Evolutionary conservation across 2,113 vertebrate species (phyloP).

Genomic region (Jaculus jaculus): DNA sequence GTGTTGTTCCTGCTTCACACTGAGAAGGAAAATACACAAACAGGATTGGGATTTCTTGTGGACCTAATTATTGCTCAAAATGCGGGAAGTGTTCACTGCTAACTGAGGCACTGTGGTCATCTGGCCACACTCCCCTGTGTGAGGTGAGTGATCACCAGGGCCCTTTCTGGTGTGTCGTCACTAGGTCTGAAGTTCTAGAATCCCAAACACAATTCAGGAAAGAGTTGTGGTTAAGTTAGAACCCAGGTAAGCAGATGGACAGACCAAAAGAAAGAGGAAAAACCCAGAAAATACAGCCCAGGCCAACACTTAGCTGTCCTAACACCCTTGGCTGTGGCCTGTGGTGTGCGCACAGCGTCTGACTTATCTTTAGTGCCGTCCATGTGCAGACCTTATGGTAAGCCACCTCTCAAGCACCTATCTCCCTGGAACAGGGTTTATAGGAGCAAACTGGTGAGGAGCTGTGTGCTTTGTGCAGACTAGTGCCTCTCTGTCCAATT

Average conservation of each 20-base stretch:
- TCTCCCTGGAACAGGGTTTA: background rate
- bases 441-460: background rate
- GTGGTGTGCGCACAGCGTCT: background rate
- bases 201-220: accelerated
- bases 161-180: too few relatives aligned
- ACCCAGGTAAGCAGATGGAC: background rate
- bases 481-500: too few relatives aligned
- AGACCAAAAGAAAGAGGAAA: background rate
- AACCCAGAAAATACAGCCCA: background rate
- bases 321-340: background rate
- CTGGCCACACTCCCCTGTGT: background rate
- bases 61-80: background rate
- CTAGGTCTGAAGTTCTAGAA: background rate
- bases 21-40: background rate
- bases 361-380: background rate
- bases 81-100: background rate
- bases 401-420: background rate
- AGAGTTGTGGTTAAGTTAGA: background rate
- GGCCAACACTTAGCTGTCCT: background rate
- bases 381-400: too few relatives aligned
- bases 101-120: too few relatives aligned
- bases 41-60: background rate
- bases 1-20: background rate
- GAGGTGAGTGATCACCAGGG: too few relatives aligned
- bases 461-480: too few relatives aligned